Conservation (phyloP, 2,113 vertebrate species). For the Nettapus auritus region DNA sequence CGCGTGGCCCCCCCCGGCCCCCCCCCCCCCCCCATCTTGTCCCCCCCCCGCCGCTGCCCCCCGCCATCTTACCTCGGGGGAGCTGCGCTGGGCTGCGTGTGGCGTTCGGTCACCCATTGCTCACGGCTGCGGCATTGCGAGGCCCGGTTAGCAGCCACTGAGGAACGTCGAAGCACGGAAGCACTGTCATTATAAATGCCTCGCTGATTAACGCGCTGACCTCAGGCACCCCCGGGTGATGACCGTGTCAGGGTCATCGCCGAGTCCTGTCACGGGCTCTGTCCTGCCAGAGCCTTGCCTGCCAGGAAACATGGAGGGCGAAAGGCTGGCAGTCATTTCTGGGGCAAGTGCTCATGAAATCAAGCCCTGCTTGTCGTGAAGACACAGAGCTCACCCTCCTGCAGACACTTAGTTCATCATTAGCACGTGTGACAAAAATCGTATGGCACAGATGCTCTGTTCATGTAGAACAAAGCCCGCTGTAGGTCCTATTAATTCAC, state of each 20-base stretch:
- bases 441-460: accelerated
- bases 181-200: background rate
- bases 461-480: background rate
- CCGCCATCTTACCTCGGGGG: background rate
- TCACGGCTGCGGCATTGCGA: background rate
- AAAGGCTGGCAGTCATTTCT: background rate
- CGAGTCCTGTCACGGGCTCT: background rate
- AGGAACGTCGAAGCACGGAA: background rate
- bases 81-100: accelerated
- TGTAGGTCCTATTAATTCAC: background rate
- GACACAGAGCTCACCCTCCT: background rate
- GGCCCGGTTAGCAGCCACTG: background rate
- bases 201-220: background rate
- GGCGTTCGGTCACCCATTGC: background rate
- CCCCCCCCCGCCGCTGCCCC: too few relatives aligned
- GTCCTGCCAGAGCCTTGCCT: background rate
- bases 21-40: background rate
- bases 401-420: background rate
- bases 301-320: background rate
- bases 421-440: accelerated
- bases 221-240: background rate
- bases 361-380: background rate
- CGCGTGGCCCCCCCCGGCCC: background rate
- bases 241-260: background rate
- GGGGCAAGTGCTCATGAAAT: background rate